A percentile compares a stretch with the other conserved stretches of the same genome.
Evolutionary conservation across 2,113 vertebrate species (phyloP).

Genomic region (Epinephelus cyanopodus): DNA sequence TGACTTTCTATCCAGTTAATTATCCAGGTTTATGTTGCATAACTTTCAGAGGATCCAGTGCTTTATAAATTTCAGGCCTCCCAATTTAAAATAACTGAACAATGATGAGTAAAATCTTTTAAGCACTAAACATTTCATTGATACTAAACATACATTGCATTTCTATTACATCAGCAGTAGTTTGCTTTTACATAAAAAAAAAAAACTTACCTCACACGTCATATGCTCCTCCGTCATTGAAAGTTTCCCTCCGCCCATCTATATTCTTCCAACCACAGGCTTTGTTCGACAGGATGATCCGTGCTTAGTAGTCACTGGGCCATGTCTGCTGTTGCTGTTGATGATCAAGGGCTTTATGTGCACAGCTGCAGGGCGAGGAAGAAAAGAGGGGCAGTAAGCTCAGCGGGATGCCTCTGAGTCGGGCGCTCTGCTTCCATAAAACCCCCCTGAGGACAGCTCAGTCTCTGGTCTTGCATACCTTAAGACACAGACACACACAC

Average conservation of each 20-base stretch:
- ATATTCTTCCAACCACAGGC: background rate
- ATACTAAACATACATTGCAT: too few species aligned
- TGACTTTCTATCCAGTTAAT: too few species aligned
- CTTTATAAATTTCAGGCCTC: too few species aligned
- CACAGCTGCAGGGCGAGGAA: background rate
- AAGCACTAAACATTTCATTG: too few species aligned
- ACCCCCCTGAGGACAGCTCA: background rate
- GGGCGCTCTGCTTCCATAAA: slow-evolving; percentile 1
- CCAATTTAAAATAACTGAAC: too few species aligned
- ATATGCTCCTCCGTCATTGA: background rate
- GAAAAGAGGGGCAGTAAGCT: slow-evolving; percentile 1
- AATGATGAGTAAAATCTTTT: too few species aligned
- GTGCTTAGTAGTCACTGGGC: background rate
- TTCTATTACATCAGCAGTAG: too few species aligned
- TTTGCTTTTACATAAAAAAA: too few species aligned
- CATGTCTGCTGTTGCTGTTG: background rate
- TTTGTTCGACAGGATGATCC: slow-evolving; percentile 11
- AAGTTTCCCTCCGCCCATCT: background rate
- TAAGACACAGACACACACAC: slow-evolving; percentile 3
- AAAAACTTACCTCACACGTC: too few species aligned
- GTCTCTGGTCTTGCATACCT: slow-evolving; percentile 9
- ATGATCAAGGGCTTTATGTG: slow-evolving; percentile 17
- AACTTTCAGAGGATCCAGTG: too few species aligned
- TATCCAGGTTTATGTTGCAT: too few species aligned
- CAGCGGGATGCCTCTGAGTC: background rate